Percentiles rank a stretch among this genome's conserved stretches.
Evolutionary conservation across 1,140 invertebrate genomes (phyloP).

Genomic region (Olivierus martensii): DNA sequence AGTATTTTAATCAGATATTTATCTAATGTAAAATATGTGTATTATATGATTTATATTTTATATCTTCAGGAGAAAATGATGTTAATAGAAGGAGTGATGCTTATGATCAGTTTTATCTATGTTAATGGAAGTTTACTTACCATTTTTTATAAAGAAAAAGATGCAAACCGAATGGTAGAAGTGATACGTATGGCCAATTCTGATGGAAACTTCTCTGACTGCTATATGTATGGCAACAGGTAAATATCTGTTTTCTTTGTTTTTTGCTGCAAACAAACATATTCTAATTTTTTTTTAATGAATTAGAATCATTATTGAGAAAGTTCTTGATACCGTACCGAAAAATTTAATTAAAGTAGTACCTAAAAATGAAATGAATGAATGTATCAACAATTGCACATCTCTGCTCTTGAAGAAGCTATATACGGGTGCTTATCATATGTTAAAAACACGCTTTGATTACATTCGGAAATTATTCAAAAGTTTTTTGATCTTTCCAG

Average conservation of each 20-base stretch:
- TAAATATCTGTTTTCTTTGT: not conserved
- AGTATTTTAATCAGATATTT: no score
- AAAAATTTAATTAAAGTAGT: not conserved
- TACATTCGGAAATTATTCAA: constrained; percentile 1
- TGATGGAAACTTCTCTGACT: constrained; percentile 1
- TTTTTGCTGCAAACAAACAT: no score
- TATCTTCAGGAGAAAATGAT: no score
- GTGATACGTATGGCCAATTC: no score
- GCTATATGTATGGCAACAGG: constrained; percentile 6
- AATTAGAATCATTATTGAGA: not conserved
- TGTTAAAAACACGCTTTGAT: not conserved
- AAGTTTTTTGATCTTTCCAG: constrained; percentile 12
- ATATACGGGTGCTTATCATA: not conserved
- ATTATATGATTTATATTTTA: no score
- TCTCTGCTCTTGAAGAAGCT: not conserved
- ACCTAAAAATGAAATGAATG: not conserved
- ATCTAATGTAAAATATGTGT: no score
- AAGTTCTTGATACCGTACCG: not conserved
- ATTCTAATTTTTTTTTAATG: no score
- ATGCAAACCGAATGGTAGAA: not conserved
- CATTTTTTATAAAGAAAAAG: not conserved
- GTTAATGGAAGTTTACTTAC: no score
- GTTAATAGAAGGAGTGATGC: no score
- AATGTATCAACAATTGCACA: not conserved
- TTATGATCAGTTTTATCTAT: no score